phyloP scores from a whole-genome alignment of 2,888 invertebrate species.

The Lycia hirtaria region DNA sequence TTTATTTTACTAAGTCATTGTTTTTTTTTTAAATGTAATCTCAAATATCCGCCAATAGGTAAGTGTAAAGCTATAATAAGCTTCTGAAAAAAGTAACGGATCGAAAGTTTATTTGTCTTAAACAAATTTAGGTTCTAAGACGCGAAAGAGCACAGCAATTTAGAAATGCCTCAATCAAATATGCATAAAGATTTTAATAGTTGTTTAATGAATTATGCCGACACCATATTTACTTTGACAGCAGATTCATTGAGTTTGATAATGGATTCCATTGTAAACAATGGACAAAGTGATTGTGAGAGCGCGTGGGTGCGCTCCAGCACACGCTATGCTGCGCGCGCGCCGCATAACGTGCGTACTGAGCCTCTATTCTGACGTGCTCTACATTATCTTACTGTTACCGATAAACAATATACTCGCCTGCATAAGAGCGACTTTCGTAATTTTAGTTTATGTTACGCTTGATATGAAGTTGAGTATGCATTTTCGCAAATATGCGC shows the following conservation, averaged over 20 bases:
- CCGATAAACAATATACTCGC: too few species aligned
- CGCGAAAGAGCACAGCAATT: conserved; percentile 1
- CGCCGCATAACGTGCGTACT: not conserved
- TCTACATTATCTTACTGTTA: too few species aligned
- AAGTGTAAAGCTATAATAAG: not conserved
- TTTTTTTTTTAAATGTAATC: not conserved
- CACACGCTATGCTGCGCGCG: conserved; percentile 18
- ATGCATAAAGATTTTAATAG: conserved; percentile 12
- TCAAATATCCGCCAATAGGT: not conserved
- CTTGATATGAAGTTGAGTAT: too few species aligned
- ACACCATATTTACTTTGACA: conserved; percentile 36
- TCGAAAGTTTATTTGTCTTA: not conserved
- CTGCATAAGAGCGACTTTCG: too few species aligned
- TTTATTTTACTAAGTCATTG: too few species aligned
- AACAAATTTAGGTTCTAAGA: not conserved
- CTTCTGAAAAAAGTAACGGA: not conserved
- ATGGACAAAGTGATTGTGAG: conserved; percentile 47
- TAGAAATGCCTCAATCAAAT: conserved; percentile 8
- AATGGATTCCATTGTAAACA: conserved; percentile 44
- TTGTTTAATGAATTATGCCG: conserved; percentile 22
- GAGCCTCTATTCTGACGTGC: too few species aligned
- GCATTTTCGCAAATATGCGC: too few species aligned
- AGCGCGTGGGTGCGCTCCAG: conserved; percentile 49
- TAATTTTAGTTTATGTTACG: too few species aligned
- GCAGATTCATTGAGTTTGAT: conserved; percentile 37